A percentile compares a stretch with the other conserved stretches of the same genome.
These are phyloP conservation scores for Leptopilina syphax DNA, from an alignment of 2,888 invertebrate genomes.

Conservation along the genomic window DNA sequence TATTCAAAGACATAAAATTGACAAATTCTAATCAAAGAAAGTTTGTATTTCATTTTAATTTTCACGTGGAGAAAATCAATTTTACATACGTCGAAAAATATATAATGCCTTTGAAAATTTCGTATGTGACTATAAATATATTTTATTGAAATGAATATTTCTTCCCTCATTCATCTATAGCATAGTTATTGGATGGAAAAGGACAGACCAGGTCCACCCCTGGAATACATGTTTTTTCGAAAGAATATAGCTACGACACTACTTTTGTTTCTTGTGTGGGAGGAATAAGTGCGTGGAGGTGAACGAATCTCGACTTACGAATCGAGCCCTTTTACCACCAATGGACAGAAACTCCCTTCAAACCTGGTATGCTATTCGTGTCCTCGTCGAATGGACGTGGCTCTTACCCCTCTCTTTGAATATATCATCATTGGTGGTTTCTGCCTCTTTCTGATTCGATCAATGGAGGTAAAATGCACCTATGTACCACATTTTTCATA, in stretches of 20 bases:
- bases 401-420: slow-evolving; percentile 56
- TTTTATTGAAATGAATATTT: too few species aligned
- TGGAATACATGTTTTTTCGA: neutral
- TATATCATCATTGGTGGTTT: slow-evolving; percentile 42
- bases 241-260: neutral
- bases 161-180: too few species aligned
- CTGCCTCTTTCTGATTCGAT: slow-evolving; percentile 38
- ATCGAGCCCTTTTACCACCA: slow-evolving; percentile 55
- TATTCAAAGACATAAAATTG: too few species aligned
- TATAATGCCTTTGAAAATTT: too few species aligned
- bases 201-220: slow-evolving; percentile 21
- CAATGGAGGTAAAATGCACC: slow-evolving; percentile 28
- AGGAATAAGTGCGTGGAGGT: slow-evolving; percentile 12
- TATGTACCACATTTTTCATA: neutral
- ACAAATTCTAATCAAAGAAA: too few species aligned
- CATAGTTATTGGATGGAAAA: neutral
- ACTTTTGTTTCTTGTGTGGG: neutral
- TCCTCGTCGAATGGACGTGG: slow-evolving; percentile 61
- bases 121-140: too few species aligned
- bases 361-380: slow-evolving; percentile 66
- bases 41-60: too few species aligned
- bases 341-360: slow-evolving; percentile 57
- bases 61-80: too few species aligned
- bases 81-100: too few species aligned
- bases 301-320: slow-evolving; percentile 29